Evolutionary conservation across 1,140 invertebrate species (phyloP).

Genomic region (Formica selysi): DNA sequence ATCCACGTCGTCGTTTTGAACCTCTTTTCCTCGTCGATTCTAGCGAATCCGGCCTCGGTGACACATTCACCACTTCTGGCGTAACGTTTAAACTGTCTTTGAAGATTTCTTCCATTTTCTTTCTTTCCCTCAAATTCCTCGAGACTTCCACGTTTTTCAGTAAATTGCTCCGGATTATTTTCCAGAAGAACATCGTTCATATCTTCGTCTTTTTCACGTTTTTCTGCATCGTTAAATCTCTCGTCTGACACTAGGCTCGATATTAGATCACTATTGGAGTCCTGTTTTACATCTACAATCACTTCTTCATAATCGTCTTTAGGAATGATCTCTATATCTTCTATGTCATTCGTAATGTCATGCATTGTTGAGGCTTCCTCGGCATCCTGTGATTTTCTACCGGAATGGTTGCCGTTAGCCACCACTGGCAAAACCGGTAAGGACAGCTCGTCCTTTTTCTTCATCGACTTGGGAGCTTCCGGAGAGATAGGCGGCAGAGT

Average conservation of each 20-base stretch:
- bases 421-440: slow-evolving; percentile 78
- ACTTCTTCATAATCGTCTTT: background rate
- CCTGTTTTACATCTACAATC: background rate
- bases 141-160: slow-evolving; percentile 1
- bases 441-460: slow-evolving; percentile 73
- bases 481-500: slow-evolving; percentile 82
- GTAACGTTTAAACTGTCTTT: slow-evolving; percentile 80
- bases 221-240: background rate
- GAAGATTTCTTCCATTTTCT: slow-evolving; percentile 67
- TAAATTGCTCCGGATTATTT: background rate
- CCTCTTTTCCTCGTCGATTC: slow-evolving; percentile 58
- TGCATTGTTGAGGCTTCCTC: slow-evolving; percentile 37
- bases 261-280: too few species aligned
- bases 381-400: slow-evolving; percentile 22
- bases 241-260: background rate
- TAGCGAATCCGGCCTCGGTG: slow-evolving; percentile 73
- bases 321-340: background rate
- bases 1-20: background rate
- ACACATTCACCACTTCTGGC: slow-evolving; percentile 65
- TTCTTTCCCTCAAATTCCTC: slow-evolving; percentile 23
- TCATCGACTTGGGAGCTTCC: slow-evolving; percentile 75
- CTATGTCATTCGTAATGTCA: slow-evolving; percentile 46
- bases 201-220: background rate
- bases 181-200: background rate
- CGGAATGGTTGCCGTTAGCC: slow-evolving; percentile 32